phyloP scores from a whole-genome alignment of 2,113 vertebrate species.

The Connochaetes taurinus region DNA sequence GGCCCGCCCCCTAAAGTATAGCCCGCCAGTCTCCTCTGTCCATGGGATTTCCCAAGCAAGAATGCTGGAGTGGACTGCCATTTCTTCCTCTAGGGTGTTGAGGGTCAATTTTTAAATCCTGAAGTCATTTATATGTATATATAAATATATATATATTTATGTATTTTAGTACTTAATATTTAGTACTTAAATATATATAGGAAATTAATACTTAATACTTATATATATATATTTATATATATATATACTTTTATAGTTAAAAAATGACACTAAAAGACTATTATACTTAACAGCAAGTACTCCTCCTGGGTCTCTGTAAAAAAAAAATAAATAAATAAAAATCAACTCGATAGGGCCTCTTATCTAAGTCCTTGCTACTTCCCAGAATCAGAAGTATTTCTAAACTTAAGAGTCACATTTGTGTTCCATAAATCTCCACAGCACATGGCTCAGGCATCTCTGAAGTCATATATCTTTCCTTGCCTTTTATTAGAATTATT shows the following conservation, averaged over 20 bases:
- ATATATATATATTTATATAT: neutral
- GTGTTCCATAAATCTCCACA: conserved; percentile 14
- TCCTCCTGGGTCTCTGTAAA: neutral
- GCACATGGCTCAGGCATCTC: neutral
- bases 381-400: neutral
- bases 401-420: neutral
- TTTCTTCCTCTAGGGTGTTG: neutral
- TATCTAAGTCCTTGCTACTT: neutral
- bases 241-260: neutral
- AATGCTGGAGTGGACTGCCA: neutral
- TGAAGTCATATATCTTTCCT: conserved; percentile 3
- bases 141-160: neutral
- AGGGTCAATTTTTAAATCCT: neutral
- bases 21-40: neutral
- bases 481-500: conserved; percentile 37
- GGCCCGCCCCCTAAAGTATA: neutral
- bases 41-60: neutral
- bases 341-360: neutral
- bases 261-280: neutral
- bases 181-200: neutral
- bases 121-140: neutral
- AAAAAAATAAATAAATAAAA: neutral
- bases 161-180: no score
- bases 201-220: neutral
- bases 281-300: neutral